Base-by-base conservation (phyloP, 2,888 invertebrate species). In the Ochropleura leucogaster region DNA sequence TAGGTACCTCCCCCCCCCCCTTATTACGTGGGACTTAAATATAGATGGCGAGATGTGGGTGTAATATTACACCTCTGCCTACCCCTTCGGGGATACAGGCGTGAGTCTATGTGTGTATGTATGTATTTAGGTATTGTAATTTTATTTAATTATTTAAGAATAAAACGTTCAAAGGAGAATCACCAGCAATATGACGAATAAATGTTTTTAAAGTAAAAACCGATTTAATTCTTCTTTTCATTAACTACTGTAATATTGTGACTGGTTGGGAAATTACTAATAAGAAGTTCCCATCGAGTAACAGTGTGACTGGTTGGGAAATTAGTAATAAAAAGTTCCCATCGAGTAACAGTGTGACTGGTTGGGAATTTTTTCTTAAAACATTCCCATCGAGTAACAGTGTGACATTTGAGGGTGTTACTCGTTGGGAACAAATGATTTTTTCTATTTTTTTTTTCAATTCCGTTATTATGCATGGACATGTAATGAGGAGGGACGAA, bases 1-100 rank as follows among this genome's bases (percentile, higher is more conserved):
- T 68, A 66, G 65, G 65, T 66, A 66, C 66, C 66, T 53, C 66
- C 64, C 64, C 60, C 65, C 65, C 65, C 42, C 42, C 42, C 42
- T 55, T 67, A 67, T 67, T 67, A 67, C 67, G 55, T 67, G 67
- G 67, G 67, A 67, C 67, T 67, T 67, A 67, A 64, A 64, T 64
- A 64, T 67, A 67, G 42, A 53, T 55, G 67, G 67, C 55, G 67
- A 67, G 55, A 67, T 67, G 67, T 67, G 67, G 67, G 67, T 67
- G 67, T 67, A 67, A 53, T 67, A 53, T 67, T 67, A 67, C 65
- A 65, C 55, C 67, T 67, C 67, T 67, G 67, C 67, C 67, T 67
- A 67, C 55, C 67, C 67, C 55, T 55, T 67, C 67, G 55, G n/a
- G n/a, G n/a, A n/a, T n/a, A n/a, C n/a, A n/a, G n/a, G n/a, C n/a